Evolutionary conservation across 2,888 invertebrate species (phyloP).

Genomic region (Hydrotaea diabolus): DNA sequence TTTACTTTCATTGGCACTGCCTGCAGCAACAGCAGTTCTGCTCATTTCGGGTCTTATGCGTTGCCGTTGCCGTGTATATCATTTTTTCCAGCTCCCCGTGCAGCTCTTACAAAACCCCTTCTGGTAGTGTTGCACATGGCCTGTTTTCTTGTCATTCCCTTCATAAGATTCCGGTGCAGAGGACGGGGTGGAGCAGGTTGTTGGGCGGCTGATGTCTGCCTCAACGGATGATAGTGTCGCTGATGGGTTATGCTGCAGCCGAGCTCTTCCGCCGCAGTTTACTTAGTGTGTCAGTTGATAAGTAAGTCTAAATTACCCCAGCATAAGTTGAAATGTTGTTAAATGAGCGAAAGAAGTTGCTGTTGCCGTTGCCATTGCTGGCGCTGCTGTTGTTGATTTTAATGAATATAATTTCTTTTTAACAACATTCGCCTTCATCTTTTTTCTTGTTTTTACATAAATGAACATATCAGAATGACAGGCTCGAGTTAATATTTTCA

Average conservation of each 20-base stretch:
- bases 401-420: constrained; percentile 36
- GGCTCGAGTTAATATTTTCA: neutral
- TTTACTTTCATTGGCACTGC: constrained; percentile 36
- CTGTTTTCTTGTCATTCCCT: neutral
- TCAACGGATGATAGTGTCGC: too few relatives aligned
- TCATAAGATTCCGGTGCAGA: too few relatives aligned
- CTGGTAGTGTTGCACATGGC: neutral
- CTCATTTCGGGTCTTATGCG: neutral
- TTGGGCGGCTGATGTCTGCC: neutral
- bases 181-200: too few relatives aligned
- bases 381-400: neutral
- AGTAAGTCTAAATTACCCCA: constrained; percentile 42
- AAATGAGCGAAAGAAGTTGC: neutral
- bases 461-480: constrained; percentile 8
- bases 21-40: constrained; percentile 11
- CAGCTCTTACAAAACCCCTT: too few relatives aligned
- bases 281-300: constrained; percentile 40
- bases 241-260: constrained; percentile 2
- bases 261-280: constrained; percentile 6
- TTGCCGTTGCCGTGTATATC: too few relatives aligned
- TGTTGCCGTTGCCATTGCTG: neutral
- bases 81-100: too few relatives aligned
- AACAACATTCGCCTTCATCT: constrained; percentile 17
- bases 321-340: constrained; percentile 43
- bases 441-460: neutral